Conservation (phyloP, 2,888 invertebrate genomes). For the Octodonta nipae region DNA sequence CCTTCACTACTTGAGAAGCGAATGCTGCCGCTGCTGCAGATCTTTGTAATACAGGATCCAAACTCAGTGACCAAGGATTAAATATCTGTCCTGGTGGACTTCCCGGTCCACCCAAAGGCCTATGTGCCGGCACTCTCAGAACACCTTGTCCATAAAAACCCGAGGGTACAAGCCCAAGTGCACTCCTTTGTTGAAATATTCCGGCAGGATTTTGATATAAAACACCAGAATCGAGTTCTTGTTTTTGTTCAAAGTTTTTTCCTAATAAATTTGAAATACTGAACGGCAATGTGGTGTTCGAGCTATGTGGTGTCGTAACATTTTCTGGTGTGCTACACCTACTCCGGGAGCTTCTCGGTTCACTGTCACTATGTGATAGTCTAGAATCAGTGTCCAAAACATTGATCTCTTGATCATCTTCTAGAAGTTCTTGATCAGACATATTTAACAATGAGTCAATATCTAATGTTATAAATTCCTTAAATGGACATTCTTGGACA, state of each 20-base stretch:
- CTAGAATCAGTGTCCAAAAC: slow-evolving; percentile 52
- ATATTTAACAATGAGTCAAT: too few relatives aligned
- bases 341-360: slow-evolving; percentile 37
- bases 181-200: slow-evolving; percentile 26
- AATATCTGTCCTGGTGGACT: slow-evolving; percentile 31
- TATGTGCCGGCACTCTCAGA: slow-evolving; percentile 69
- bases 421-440: slow-evolving; percentile 36
- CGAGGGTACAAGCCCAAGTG: slow-evolving; percentile 31
- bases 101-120: slow-evolving; percentile 45
- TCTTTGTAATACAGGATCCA: slow-evolving; percentile 49
- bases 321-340: slow-evolving; percentile 37
- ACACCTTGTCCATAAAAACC: slow-evolving; percentile 53
- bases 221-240: slow-evolving; percentile 26
- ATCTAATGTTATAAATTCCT: too few relatives aligned
- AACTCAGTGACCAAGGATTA: slow-evolving; percentile 39
- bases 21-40: slow-evolving; percentile 59
- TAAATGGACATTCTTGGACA: too few relatives aligned
- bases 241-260: slow-evolving; percentile 56
- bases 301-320: slow-evolving; percentile 31
- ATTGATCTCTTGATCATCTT: slow-evolving; percentile 54
- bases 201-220: slow-evolving; percentile 26
- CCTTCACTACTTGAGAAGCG: slow-evolving; percentile 70
- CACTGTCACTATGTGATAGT: slow-evolving; percentile 47
- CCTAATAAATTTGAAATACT: slow-evolving; percentile 70
- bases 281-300: slow-evolving; percentile 55